Percentiles rank a stretch among this genome's conserved stretches.
These are phyloP conservation scores for Mus pahari DNA, from an alignment of 2,113 vertebrate genomes.

Conservation along the genomic window DNA sequence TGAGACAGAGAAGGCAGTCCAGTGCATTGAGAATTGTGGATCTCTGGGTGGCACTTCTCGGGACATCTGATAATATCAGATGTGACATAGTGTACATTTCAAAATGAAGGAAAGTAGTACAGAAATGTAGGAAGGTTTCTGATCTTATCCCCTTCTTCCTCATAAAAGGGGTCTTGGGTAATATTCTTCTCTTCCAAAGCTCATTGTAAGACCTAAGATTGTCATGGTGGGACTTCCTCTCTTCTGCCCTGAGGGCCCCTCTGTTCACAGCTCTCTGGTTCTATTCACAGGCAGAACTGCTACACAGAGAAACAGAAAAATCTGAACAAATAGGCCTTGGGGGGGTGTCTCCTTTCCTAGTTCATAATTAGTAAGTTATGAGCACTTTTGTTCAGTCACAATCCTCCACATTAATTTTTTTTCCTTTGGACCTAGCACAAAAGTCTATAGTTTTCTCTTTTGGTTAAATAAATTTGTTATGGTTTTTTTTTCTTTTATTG, in stretches of 20 bases:
- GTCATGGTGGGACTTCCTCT: not conserved
- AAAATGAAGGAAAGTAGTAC: not conserved
- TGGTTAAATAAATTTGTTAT: not conserved
- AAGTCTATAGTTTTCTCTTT: not conserved
- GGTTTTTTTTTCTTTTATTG: not conserved
- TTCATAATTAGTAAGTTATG: not conserved
- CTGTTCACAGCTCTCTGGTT: no score
- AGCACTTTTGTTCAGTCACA: not conserved
- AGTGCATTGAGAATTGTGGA: not conserved
- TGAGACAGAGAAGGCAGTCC: not conserved
- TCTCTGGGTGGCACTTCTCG: not conserved
- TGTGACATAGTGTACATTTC: not conserved
- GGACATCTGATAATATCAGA: not conserved
- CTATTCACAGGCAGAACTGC: not conserved
- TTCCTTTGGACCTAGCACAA: not conserved
- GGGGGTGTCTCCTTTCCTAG: no score
- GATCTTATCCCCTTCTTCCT: not conserved
- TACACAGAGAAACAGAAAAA: not conserved
- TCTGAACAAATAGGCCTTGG: not conserved
- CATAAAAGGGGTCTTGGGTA: not conserved
- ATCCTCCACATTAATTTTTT: not conserved
- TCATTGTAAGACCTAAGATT: not conserved
- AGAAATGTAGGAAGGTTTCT: not conserved
- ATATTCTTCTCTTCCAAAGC: not conserved
- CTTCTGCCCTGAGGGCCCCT: not conserved